These are phyloP conservation scores for Ardeotis arabs DNA, from an alignment of 2,113 vertebrate species.

Conservation along the genomic window DNA sequence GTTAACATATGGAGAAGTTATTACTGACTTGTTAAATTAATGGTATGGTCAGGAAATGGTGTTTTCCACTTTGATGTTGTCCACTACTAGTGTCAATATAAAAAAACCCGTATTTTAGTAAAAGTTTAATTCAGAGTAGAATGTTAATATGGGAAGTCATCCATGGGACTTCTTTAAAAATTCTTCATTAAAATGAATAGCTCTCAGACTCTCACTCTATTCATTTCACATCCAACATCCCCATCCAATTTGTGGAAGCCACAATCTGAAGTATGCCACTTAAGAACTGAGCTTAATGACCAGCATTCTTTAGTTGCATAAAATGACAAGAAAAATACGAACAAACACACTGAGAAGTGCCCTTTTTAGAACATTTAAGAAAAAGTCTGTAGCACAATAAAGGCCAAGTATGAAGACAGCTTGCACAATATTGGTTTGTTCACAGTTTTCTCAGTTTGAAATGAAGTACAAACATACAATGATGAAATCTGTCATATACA, in stretches of 20 bases:
- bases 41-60: neutral
- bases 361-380: neutral
- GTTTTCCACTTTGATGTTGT: neutral
- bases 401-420: neutral
- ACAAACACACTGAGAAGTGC: neutral
- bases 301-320: neutral
- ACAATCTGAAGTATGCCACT: neutral
- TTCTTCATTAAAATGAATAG: constrained; percentile 6
- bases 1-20: neutral
- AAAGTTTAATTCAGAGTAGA: neutral
- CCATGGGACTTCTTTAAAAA: neutral
- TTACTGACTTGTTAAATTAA: neutral
- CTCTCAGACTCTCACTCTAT: neutral
- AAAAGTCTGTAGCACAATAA: neutral
- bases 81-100: neutral
- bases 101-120: neutral
- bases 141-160: neutral
- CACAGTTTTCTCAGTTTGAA: neutral
- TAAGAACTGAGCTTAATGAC: neutral
- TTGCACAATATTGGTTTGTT: neutral
- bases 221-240: neutral
- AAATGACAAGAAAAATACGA: neutral
- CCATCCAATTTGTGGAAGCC: neutral
- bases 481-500: neutral
- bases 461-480: neutral